phyloP scores from a whole-genome alignment of 1,140 invertebrate genomes.

The Nixonia krombeini region DNA sequence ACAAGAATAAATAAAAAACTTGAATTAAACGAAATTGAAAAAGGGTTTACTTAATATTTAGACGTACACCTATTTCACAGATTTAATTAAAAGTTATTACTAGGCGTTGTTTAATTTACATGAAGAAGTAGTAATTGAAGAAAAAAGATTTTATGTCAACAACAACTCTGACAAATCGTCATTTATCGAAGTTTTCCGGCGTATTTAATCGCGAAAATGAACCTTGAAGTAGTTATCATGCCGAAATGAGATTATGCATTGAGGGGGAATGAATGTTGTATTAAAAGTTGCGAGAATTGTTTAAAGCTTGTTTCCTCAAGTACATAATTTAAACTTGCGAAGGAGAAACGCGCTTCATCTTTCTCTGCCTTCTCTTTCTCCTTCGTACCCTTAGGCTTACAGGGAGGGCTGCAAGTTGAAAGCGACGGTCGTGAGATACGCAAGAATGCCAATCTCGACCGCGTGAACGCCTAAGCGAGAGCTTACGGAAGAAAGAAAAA shows the following conservation, averaged over 20 bases:
- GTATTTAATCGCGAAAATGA: neutral
- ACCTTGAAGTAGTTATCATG: neutral
- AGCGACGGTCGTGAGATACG: conserved; percentile 26
- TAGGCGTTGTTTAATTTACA: no score
- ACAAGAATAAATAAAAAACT: no score
- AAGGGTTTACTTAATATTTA: no score
- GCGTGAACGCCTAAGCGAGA: conserved; percentile 36
- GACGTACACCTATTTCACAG: no score
- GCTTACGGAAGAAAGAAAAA: conserved; percentile 17
- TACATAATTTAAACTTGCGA: conserved; percentile 54
- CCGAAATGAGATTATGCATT: conserved; percentile 3
- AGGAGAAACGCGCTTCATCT: neutral
- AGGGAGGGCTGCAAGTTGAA: conserved; percentile 34
- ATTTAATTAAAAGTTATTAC: no score
- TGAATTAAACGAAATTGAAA: no score
- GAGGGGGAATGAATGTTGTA: conserved; percentile 18
- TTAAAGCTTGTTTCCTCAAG: conserved; percentile 50
- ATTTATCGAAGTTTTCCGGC: neutral
- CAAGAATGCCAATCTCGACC: conserved; percentile 53
- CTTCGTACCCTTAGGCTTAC: conserved; percentile 9
- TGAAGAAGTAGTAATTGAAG: no score
- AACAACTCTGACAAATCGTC: no score
- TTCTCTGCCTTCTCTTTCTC: neutral
- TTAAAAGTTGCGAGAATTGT: conserved; percentile 56
- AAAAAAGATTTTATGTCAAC: no score